Conservation (phyloP, 1,140 invertebrate genomes). For the Panagrolaimus sp. region DNA sequence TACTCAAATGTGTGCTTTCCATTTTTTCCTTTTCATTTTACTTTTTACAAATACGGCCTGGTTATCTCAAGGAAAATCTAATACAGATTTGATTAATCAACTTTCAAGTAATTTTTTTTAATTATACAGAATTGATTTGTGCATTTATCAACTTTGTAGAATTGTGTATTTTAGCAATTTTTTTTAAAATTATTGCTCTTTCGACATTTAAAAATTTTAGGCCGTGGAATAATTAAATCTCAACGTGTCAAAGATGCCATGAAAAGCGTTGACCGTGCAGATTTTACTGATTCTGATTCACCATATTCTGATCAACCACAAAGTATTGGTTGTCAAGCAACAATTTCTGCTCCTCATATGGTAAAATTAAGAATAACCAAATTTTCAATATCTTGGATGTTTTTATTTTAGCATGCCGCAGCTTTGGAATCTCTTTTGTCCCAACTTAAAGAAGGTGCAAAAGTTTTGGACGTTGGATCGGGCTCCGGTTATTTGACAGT, state of each 20-base stretch:
- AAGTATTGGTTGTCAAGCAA: conserved; percentile 69
- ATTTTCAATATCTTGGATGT: not conserved
- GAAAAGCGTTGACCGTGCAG: conserved; percentile 77
- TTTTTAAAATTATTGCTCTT: not conserved
- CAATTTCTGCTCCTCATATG: conserved; percentile 97
- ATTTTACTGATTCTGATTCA: conserved; percentile 66
- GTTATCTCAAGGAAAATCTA: not conserved
- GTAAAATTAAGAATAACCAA: conserved; percentile 62
- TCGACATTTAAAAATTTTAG: conserved; percentile 65
- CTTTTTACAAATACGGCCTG: not conserved
- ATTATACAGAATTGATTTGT: no score
- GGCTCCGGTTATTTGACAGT: conserved; percentile 89
- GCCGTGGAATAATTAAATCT: conserved; percentile 75
- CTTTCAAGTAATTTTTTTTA: not conserved
- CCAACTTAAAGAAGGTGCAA: conserved; percentile 68
- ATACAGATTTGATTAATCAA: not conserved
- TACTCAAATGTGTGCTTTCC: no score
- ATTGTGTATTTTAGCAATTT: not conserved
- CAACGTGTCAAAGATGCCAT: conserved; percentile 76
- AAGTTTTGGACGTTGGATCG: conserved; percentile 85
- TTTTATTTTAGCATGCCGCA: conserved; percentile 72
- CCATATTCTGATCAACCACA: conserved; percentile 85
- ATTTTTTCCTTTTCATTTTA: no score
- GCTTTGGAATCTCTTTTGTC: conserved; percentile 76
- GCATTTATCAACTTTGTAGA: no score